These are phyloP conservation scores for Rhopalosiphum maidis DNA, from an alignment of 1,140 invertebrate genomes.

Conservation along the genomic window DNA sequence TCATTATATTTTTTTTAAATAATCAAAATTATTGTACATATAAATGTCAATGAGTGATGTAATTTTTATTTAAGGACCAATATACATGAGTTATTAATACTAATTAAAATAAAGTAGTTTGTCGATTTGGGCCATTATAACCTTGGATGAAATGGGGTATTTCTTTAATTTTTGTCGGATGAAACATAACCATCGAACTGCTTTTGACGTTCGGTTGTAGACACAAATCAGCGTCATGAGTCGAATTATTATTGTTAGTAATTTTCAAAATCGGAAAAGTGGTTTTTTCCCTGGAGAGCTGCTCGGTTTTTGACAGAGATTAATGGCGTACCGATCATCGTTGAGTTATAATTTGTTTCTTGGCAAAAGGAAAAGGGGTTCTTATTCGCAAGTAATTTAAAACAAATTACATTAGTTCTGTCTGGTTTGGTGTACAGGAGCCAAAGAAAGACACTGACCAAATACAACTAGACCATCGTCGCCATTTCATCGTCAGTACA, in stretches of 20 bases:
- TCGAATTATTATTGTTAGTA: conserved; percentile 52
- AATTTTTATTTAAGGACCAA: neutral
- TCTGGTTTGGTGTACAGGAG: conserved; percentile 37
- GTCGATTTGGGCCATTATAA: conserved; percentile 4
- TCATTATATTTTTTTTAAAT: neutral
- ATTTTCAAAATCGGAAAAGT: conserved; percentile 33
- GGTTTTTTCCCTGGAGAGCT: conserved; percentile 45
- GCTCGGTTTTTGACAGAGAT: conserved; percentile 51
- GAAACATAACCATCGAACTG: conserved; percentile 40
- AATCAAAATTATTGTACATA: neutral
- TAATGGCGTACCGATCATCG: conserved; percentile 52
- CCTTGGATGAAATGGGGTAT: neutral
- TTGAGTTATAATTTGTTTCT: conserved; percentile 54
- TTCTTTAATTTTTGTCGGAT: conserved; percentile 33
- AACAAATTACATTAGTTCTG: conserved; percentile 57
- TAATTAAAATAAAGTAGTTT: neutral
- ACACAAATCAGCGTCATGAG: conserved; percentile 45
- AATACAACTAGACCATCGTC: conserved; percentile 40
- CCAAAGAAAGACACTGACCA: conserved; percentile 52
- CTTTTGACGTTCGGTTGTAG: conserved; percentile 43
- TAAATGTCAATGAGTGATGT: neutral
- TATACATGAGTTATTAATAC: neutral
- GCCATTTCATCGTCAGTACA: conserved; percentile 36
- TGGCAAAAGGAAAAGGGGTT: conserved; percentile 46
- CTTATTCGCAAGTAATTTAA: conserved; percentile 52